Evolutionary conservation across 2,113 vertebrate genomes (phyloP), one percentile per base, ranked within the genome.

Genomic region (Corynorhinus townsendii): DNA sequence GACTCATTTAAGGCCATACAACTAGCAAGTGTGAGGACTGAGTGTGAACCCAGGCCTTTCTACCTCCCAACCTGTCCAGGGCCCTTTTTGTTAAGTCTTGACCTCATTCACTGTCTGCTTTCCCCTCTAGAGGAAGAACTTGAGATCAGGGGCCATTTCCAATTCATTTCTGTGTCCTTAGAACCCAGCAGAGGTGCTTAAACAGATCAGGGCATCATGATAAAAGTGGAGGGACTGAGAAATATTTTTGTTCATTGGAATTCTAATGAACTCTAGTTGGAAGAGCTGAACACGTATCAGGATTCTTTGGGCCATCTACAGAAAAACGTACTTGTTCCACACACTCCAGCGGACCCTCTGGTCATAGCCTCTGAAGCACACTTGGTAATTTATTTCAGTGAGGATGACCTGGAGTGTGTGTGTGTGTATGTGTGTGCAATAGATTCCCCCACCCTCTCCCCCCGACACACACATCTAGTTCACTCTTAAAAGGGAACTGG

Each of bases 321-420:
- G 83, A 81, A 77, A 90, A 68, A 49, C 47, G 35, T n/a, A 15
- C n/a, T 91, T 59, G 28, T 19, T 38, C 3, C 22, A 15, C 22
- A 43, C 8, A 24, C 62, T 92, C 54, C 16, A 7, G 35, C 30
- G 30, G 76, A 82, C 16, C 35, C 40, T 66, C 84, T 82, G 35
- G 35, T 47, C 52, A 16, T 45, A 64, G 69, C 72, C 90, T 87
- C 72, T 90, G 30, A 59, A 85, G 64, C 0, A 0, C 72, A 86
- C 26, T 10, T 72, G 17, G 84, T 76, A 94, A 94, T 94, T 95
- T 52, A 94, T 94, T 95, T 52, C 33, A 56, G 83, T 20, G n/a
- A 79, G 38, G 54, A 16, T 54, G 35, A 64, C 76, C 71, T n/a
- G 38, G 15, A 64, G 47, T 28, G n/a, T 12, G 28, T 33, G 22